phyloP scores from a whole-genome alignment of 2,888 invertebrate genomes.

The Drosophila anomelani region DNA sequence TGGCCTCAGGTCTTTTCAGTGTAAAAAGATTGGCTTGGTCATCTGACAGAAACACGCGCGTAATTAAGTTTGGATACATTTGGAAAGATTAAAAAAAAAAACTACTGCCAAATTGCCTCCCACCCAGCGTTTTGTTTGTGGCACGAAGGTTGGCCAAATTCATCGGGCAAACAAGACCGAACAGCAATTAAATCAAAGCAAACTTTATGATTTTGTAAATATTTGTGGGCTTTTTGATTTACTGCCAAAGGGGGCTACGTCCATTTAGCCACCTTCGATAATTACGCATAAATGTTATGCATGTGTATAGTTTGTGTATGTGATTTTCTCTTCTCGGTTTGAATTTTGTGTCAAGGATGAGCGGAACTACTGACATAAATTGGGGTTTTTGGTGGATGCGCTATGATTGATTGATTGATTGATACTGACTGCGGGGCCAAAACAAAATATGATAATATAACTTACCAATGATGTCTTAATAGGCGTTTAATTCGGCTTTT shows the following conservation, averaged over 20 bases:
- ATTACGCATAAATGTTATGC: slow-evolving; percentile 60
- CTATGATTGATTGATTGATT: slow-evolving; percentile 64
- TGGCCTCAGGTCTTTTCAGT: slow-evolving; percentile 25
- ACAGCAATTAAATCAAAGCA: slow-evolving; percentile 54
- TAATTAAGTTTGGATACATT: slow-evolving; percentile 38
- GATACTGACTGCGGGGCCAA: slow-evolving; percentile 40
- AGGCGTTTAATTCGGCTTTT: slow-evolving; percentile 41
- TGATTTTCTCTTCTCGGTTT: slow-evolving; percentile 24
- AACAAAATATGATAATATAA: slow-evolving; percentile 21
- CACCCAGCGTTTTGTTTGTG: slow-evolving; percentile 32
- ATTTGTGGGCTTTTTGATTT: slow-evolving; percentile 41
- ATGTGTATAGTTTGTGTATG: background rate
- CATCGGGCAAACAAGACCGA: slow-evolving; percentile 47
- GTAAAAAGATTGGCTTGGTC: slow-evolving; percentile 30
- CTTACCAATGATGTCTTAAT: slow-evolving; percentile 47
- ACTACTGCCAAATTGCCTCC: slow-evolving; percentile 43
- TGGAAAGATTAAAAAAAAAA: slow-evolving; percentile 17
- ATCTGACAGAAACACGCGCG: slow-evolving; percentile 44
- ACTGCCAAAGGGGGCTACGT: slow-evolving; percentile 17
- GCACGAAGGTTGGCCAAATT: slow-evolving; percentile 64
- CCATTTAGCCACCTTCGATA: slow-evolving; percentile 57
- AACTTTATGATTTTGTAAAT: slow-evolving; percentile 29
- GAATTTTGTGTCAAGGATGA: slow-evolving; percentile 71
- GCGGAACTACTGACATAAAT: slow-evolving; percentile 63
- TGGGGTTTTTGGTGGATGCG: slow-evolving; percentile 46